These are phyloP conservation scores for Agrochola macilenta DNA, from an alignment of 2,888 invertebrate species.

Conservation along the genomic window DNA sequence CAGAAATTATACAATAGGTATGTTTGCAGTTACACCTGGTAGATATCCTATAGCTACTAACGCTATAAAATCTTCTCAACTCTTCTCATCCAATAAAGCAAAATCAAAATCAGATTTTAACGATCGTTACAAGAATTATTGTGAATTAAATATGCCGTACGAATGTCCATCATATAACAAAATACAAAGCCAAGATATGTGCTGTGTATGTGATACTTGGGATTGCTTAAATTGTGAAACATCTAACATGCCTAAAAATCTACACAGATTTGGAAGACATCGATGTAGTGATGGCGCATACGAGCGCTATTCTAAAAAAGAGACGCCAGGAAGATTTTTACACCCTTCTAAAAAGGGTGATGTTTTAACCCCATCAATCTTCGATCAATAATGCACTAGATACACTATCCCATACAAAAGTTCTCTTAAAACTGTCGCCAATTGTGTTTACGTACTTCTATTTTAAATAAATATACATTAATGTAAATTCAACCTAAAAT, in stretches of 20 bases:
- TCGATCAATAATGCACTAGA: too few species aligned
- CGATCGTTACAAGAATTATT: slow-evolving; percentile 41
- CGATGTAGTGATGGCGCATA: slow-evolving; percentile 3
- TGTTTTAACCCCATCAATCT: slow-evolving; percentile 35
- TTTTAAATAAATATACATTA: too few species aligned
- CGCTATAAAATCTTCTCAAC: slow-evolving; percentile 49
- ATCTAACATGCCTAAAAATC: slow-evolving; percentile 27
- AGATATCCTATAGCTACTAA: slow-evolving; percentile 22
- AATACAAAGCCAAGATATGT: slow-evolving; percentile 4
- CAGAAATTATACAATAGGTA: slow-evolving; percentile 67
- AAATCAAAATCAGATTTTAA: slow-evolving; percentile 5
- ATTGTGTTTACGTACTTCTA: too few species aligned
- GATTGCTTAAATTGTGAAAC: slow-evolving; percentile 67
- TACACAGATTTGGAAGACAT: slow-evolving; percentile 2
- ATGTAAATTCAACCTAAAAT: too few species aligned
- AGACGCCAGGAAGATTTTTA: background rate
- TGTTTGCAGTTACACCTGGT: slow-evolving; percentile 70
- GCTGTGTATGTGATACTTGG: slow-evolving; percentile 61
- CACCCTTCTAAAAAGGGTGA: slow-evolving; percentile 38
- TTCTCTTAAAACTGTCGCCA: too few species aligned
- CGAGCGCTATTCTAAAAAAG: slow-evolving; percentile 14
- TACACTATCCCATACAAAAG: too few species aligned
- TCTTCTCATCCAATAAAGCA: slow-evolving; percentile 24
- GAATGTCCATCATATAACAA: slow-evolving; percentile 65
- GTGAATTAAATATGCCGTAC: slow-evolving; percentile 65